Evolutionary conservation across 2,888 invertebrate genomes (phyloP).

Genomic region (Buathra laborator): DNA sequence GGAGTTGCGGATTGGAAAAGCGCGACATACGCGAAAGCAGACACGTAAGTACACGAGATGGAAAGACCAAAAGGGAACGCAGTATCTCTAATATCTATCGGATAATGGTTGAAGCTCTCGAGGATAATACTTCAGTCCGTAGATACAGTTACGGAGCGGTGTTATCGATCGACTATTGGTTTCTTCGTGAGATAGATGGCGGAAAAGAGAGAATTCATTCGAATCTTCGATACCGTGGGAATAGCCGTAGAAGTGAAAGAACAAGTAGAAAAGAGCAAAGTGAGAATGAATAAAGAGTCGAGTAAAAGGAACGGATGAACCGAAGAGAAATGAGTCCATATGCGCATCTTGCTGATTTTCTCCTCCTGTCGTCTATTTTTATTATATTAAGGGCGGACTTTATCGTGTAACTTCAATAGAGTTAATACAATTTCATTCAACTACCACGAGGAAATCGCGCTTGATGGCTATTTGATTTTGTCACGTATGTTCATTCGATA

Average conservation of each 20-base stretch:
- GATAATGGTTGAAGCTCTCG: slow-evolving; percentile 57
- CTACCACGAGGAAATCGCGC: not conserved
- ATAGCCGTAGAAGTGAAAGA: slow-evolving; percentile 46
- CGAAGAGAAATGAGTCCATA: slow-evolving; percentile 21
- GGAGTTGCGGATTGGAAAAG: slow-evolving; percentile 45
- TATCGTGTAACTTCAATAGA: not conserved
- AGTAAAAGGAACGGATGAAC: slow-evolving; percentile 49
- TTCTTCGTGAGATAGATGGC: slow-evolving; percentile 48
- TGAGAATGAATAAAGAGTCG: slow-evolving; percentile 34
- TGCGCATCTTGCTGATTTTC: not conserved
- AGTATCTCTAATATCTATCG: slow-evolving; percentile 42
- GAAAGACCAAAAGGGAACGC: slow-evolving; percentile 11
- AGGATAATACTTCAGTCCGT: slow-evolving; percentile 56
- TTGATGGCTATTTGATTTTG: not conserved
- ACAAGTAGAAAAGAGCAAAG: slow-evolving; percentile 9
- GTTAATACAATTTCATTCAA: not conserved
- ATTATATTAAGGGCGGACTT: not conserved
- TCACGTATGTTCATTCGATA: not conserved
- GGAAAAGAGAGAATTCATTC: slow-evolving; percentile 14
- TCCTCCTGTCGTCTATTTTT: not conserved
- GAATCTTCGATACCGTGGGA: slow-evolving; percentile 24
- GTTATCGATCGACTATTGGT: slow-evolving; percentile 66
- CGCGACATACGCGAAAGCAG: slow-evolving; percentile 43
- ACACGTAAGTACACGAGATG: slow-evolving; percentile 16
- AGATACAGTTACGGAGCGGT: slow-evolving; percentile 52